Percentiles rank a stretch among this genome's conserved stretches.
Conservation (phyloP, 2,113 vertebrate species). For the Boulengeromyrus knoepffleri region DNA sequence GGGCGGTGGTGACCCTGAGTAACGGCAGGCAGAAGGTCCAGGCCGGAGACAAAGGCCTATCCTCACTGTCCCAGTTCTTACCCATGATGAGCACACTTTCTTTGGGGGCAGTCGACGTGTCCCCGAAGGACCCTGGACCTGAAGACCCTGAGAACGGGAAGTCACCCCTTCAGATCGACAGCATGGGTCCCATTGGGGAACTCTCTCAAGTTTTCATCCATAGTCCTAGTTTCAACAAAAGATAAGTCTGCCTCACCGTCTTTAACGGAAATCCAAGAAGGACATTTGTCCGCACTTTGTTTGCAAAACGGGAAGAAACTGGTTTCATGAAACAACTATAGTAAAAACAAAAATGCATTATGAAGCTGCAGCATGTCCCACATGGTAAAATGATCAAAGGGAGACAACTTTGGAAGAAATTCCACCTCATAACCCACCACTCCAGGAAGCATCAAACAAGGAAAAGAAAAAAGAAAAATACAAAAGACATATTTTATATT, state of each 20-base stretch:
- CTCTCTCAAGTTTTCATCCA: constrained; percentile 65
- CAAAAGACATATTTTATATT: not conserved
- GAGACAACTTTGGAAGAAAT: not conserved
- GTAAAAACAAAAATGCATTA: not conserved
- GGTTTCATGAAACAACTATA: not conserved
- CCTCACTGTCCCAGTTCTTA: constrained; percentile 76
- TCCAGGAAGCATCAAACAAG: not conserved
- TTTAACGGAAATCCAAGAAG: not conserved
- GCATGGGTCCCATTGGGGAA: constrained; percentile 75
- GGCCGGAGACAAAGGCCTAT: constrained; percentile 54
- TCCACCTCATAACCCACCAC: constrained; percentile 8
- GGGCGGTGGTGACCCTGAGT: constrained; percentile 68
- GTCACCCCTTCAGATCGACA: constrained; percentile 50
- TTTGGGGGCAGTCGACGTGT: constrained; percentile 21
- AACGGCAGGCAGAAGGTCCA: constrained; percentile 64
- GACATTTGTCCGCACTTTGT: not conserved
- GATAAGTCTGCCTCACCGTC: constrained; percentile 43
- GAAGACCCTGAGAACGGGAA: constrained; percentile 16
- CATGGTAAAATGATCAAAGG: not conserved
- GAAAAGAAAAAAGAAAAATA: not conserved
- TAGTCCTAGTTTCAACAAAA: constrained; percentile 82
- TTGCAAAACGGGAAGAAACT: not conserved
- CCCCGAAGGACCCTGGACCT: constrained; percentile 26
- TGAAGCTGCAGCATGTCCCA: not conserved
- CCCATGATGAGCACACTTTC: constrained; percentile 69